phyloP scores from a whole-genome alignment of 2,113 vertebrate genomes.

The Azemiops feae region DNA sequence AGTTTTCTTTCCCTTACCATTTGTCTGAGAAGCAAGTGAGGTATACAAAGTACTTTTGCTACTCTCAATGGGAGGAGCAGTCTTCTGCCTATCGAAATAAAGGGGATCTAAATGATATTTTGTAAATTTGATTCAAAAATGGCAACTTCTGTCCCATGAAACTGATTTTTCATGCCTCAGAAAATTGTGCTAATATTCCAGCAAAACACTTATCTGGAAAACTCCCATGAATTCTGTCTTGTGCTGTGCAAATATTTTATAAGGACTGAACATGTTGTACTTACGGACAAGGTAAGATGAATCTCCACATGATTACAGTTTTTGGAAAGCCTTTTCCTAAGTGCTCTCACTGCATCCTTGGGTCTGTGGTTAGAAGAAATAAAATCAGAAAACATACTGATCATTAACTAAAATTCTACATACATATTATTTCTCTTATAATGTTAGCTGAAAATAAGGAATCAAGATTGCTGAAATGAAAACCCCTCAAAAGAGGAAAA shows the following conservation, averaged over 20 bases:
- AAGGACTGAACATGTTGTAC: constrained; percentile 56
- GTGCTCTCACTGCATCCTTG: constrained; percentile 76
- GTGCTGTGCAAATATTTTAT: neutral
- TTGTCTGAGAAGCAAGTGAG: no score
- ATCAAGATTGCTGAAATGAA: constrained; percentile 21
- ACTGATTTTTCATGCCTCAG: constrained; percentile 32
- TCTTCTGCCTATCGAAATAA: neutral
- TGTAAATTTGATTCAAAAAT: constrained; percentile 18
- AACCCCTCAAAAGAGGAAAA: constrained; percentile 23
- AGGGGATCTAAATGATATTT: constrained; percentile 7
- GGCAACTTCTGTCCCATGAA: constrained; percentile 31
- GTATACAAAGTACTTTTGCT: neutral
- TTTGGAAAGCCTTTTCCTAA: constrained; percentile 78
- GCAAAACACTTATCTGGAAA: neutral
- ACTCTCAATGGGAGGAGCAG: neutral
- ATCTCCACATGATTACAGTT: constrained; percentile 81
- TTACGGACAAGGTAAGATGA: constrained; percentile 75
- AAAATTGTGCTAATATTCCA: constrained; percentile 26
- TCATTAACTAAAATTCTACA: neutral
- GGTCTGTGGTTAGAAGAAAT: constrained; percentile 63
- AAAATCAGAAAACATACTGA: constrained; percentile 35
- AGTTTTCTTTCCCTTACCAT: neutral
- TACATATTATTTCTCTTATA: constrained; percentile 11
- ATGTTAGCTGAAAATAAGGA: neutral
- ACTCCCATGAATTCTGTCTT: neutral